A percentile compares a stretch with the other conserved stretches of the same genome.
phyloP scores from a whole-genome alignment of 1,140 invertebrate genomes.

The Leptoteleia sp. region DNA sequence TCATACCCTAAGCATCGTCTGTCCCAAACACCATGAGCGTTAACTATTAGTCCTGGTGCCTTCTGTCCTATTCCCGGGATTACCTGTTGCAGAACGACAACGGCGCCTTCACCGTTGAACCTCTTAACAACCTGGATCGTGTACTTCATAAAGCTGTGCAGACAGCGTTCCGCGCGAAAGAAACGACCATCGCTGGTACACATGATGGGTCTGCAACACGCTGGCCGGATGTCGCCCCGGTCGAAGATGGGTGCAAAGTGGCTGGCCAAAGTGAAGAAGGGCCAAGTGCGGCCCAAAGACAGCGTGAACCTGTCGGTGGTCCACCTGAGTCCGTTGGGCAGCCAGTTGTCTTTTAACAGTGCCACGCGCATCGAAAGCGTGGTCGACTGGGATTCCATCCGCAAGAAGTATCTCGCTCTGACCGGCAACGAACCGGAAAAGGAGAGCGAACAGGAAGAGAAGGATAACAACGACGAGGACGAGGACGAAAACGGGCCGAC shows the following conservation, averaged over 20 bases:
- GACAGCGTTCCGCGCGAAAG: constrained; percentile 84
- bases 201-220: constrained; percentile 89
- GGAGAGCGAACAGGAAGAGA: constrained; percentile 81
- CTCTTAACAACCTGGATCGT: constrained; percentile 96
- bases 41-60: not conserved
- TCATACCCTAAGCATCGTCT: too few species aligned
- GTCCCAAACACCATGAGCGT: not conserved
- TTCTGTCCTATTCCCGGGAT: constrained; percentile 13
- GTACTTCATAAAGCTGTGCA: constrained; percentile 91
- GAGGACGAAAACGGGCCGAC: constrained; percentile 75
- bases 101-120: constrained; percentile 98
- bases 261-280: constrained; percentile 91
- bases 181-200: constrained; percentile 91
- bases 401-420: constrained; percentile 92
- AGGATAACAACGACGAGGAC: constrained; percentile 80
- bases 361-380: constrained; percentile 91
- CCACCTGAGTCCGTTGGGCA: constrained; percentile 89
- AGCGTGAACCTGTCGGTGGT: constrained; percentile 88
- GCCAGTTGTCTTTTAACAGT: constrained; percentile 89
- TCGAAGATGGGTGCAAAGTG: constrained; percentile 92
- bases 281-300: constrained; percentile 89
- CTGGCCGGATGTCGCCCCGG: constrained; percentile 87
- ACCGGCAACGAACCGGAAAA: constrained; percentile 87
- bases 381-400: constrained; percentile 94
- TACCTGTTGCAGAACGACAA: constrained; percentile 88